Evolutionary conservation across 2,113 vertebrate genomes (phyloP).

Genomic region (Chascanopsetta lugubris): DNA sequence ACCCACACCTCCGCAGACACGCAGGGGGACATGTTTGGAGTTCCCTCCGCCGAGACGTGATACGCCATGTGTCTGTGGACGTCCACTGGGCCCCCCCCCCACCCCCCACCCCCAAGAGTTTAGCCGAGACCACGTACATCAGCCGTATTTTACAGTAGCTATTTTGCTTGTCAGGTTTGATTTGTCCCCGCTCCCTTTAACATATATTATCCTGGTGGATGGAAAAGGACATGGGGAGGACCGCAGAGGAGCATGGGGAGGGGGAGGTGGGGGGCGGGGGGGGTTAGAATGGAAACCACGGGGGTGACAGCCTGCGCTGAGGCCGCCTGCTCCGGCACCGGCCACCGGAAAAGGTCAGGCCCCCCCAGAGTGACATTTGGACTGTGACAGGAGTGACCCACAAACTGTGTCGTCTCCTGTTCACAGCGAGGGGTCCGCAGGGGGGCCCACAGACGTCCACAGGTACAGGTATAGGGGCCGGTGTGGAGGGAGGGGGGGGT

Average conservation of each 20-base stretch:
- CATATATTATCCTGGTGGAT: conserved; percentile 41
- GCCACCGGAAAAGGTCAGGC: conserved; percentile 77
- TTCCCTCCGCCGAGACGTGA: conserved; percentile 59
- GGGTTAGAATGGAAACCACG: conserved; percentile 39
- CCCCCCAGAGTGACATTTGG: conserved; percentile 74
- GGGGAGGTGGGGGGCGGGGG: background rate
- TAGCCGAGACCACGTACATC: conserved; percentile 49
- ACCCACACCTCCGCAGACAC: conserved; percentile 53
- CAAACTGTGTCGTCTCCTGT: conserved; percentile 68
- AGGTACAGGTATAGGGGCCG: conserved; percentile 37
- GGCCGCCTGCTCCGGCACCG: conserved; percentile 40
- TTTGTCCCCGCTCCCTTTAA: conserved; percentile 45
- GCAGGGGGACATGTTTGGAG: conserved; percentile 57
- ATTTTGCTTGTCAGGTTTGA: conserved; percentile 52
- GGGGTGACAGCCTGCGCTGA: conserved; percentile 54
- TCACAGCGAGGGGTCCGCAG: conserved; percentile 51
- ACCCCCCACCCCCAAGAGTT: conserved; percentile 13
- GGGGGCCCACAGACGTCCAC: conserved; percentile 34
- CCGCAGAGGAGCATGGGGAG: background rate
- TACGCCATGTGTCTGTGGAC: conserved; percentile 42
- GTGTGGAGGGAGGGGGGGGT: background rate
- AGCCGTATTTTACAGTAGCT: conserved; percentile 42
- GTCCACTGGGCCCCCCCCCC: conserved; percentile 26
- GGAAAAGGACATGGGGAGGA: conserved; percentile 24
- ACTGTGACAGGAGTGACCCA: conserved; percentile 75